These are phyloP conservation scores for Phenganax subtilis DNA, from an alignment of 92 coral and sea anemone genomes.

Conservation along the genomic window DNA sequence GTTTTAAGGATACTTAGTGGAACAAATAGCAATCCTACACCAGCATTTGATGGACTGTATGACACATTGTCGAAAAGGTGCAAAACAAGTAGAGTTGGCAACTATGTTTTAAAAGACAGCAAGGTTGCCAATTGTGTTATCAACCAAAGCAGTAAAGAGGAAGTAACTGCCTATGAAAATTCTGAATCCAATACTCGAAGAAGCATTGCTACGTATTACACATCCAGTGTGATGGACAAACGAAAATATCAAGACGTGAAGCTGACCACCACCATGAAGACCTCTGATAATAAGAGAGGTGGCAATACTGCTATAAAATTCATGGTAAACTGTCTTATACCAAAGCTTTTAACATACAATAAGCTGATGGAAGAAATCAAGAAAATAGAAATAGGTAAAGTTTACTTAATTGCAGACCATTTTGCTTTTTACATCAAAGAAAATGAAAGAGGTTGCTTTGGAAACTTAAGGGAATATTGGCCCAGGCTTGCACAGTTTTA, in stretches of 20 bases:
- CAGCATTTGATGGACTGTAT: constrained; percentile 54
- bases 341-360: too few relatives aligned
- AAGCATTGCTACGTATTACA: constrained; percentile 52
- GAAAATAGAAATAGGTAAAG: too few relatives aligned
- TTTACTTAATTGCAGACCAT: constrained; percentile 39
- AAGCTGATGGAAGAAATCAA: too few relatives aligned
- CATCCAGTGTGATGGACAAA: constrained; percentile 58
- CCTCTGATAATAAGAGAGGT: too few relatives aligned
- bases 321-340: too few relatives aligned
- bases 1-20: constrained; percentile 55
- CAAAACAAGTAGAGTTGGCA: constrained; percentile 42
- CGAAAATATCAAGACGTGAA: too few relatives aligned
- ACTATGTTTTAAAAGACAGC: constrained; percentile 41
- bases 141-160: constrained; percentile 22
- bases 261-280: too few relatives aligned
- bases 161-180: constrained; percentile 32
- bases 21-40: constrained; percentile 36
- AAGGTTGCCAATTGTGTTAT: constrained; percentile 39
- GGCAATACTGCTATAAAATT: too few relatives aligned
- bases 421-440: constrained; percentile 40
- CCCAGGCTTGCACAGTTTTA: constrained; percentile 55
- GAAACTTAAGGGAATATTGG: constrained; percentile 50
- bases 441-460: constrained; percentile 50
- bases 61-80: constrained; percentile 54
- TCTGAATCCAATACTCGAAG: constrained; percentile 29